phyloP scores from a whole-genome alignment of 2,888 invertebrate species.

The Oligia fasciuncula region DNA sequence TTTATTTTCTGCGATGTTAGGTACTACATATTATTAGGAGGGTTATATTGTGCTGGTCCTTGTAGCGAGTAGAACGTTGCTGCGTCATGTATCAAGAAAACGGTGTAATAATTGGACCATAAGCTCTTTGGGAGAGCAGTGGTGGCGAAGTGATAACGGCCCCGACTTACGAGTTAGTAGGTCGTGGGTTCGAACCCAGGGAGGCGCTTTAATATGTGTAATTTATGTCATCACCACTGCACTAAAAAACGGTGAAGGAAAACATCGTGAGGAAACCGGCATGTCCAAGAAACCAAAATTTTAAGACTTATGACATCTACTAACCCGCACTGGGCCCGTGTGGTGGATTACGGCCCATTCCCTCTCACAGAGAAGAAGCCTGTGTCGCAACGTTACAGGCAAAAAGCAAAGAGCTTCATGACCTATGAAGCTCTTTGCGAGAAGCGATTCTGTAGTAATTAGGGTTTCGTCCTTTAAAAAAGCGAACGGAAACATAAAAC shows the following conservation, averaged over 20 bases:
- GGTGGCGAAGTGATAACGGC: neutral
- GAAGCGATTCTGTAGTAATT: neutral
- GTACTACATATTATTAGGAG: slow-evolving; percentile 1
- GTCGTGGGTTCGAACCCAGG: no score
- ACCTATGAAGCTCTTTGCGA: neutral
- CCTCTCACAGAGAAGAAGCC: no score
- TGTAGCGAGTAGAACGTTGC: neutral
- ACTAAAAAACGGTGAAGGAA: no score
- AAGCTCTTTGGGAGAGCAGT: neutral
- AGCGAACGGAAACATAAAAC: neutral
- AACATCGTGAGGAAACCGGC: no score
- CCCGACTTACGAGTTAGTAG: neutral
- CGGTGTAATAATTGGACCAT: neutral
- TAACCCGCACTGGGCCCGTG: no score
- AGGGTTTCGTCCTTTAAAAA: neutral
- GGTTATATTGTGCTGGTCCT: slow-evolving; percentile 23
- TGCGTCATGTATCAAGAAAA: slow-evolving; percentile 7
- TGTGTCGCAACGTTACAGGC: no score
- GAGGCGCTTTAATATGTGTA: no score
- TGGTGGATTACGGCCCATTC: no score
- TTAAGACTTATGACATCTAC: no score
- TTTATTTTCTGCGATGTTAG: slow-evolving; percentile 32
- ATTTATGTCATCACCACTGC: no score
- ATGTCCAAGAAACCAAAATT: no score
- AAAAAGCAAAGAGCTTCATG: no score